Conservation (phyloP, 2,797 vertebrate species). For the Thamnophis elegans region DNA sequence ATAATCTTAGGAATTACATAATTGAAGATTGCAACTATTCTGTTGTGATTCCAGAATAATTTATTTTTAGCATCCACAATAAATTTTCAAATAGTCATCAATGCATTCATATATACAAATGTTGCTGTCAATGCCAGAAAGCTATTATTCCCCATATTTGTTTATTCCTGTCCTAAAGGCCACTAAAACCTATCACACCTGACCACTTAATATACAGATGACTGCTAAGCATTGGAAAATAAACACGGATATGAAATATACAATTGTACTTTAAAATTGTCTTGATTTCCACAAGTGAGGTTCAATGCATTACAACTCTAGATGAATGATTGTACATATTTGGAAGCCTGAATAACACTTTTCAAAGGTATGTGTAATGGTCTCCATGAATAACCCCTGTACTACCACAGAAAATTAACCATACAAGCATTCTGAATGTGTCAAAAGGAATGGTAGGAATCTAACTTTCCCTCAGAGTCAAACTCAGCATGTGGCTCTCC, state of each 20-base stretch:
- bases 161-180: not conserved
- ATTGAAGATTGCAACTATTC: not conserved
- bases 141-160: not conserved
- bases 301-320: not conserved
- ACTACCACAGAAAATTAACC: not conserved
- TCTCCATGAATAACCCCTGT: not conserved
- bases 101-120: not conserved
- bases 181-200: not conserved
- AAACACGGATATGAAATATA: not conserved
- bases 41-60: not conserved
- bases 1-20: not conserved
- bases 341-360: not conserved
- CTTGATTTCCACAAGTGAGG: not conserved
- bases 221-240: not conserved
- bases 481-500: not conserved
- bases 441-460: not conserved
- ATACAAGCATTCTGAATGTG: not conserved
- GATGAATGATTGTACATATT: not conserved
- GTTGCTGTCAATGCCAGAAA: not conserved
- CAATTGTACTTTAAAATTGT: not conserved
- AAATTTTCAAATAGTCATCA: not conserved
- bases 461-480: not conserved
- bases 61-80: not conserved
- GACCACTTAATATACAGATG: not conserved
- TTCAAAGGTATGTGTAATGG: not conserved